Percentiles rank a stretch among this genome's conserved stretches.
These are phyloP conservation scores for Colostygia pectinataria DNA, from an alignment of 2,888 invertebrate genomes.

Conservation along the genomic window DNA sequence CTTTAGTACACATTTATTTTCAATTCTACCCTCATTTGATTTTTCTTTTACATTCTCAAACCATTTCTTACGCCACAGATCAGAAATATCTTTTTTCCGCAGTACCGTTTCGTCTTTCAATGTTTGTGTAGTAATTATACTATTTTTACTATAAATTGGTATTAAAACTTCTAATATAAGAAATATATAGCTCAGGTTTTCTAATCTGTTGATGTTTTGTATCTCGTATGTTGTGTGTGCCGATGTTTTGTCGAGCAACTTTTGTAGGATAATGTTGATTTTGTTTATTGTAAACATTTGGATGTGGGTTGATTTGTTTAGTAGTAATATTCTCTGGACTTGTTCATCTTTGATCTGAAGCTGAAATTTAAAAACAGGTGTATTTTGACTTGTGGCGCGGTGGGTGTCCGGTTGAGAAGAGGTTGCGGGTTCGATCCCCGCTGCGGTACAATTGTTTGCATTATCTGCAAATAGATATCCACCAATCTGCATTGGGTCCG, in stretches of 20 bases:
- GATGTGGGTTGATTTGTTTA: slow-evolving; percentile 63
- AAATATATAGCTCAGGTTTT: slow-evolving; percentile 62
- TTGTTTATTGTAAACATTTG: slow-evolving; percentile 60
- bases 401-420: too few relatives aligned
- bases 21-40: slow-evolving; percentile 37
- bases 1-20: slow-evolving; percentile 48
- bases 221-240: slow-evolving; percentile 47
- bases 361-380: slow-evolving; percentile 47
- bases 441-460: too few relatives aligned
- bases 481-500: too few relatives aligned
- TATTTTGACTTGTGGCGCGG: not conserved
- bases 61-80: slow-evolving; percentile 72
- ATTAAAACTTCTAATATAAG: slow-evolving; percentile 58
- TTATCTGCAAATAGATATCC: too few relatives aligned
- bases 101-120: slow-evolving; percentile 48
- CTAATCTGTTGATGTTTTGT: slow-evolving; percentile 43
- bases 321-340: slow-evolving; percentile 52
- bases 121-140: slow-evolving; percentile 32
- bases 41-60: slow-evolving; percentile 46
- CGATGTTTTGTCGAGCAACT: slow-evolving; percentile 40
- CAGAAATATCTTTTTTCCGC: slow-evolving; percentile 57
- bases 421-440: too few relatives aligned
- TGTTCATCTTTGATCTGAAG: slow-evolving; percentile 57
- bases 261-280: slow-evolving; percentile 51
- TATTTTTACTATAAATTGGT: slow-evolving; percentile 44